Evolutionary conservation across 1,140 invertebrate genomes (phyloP).

Genomic region (Pachypeltis micranthus): DNA sequence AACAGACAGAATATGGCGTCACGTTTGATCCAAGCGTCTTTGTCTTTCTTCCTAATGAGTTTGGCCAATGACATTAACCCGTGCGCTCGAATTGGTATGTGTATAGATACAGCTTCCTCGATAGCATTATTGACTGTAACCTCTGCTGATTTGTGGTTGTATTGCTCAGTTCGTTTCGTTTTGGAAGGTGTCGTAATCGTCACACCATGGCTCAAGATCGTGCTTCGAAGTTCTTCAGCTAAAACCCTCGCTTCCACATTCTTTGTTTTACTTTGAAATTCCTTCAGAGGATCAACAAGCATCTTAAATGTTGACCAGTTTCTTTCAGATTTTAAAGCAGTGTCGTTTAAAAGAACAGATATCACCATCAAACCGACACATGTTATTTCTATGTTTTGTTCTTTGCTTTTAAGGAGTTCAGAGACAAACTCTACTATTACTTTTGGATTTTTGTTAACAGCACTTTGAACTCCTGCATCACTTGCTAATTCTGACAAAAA

Average conservation of each 20-base stretch:
- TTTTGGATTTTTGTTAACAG: constrained; percentile 7
- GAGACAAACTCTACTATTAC: constrained; percentile 14
- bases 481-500: constrained; percentile 12
- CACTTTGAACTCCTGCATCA: constrained; percentile 10
- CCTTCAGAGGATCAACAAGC: constrained; percentile 38
- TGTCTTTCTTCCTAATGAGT: constrained; percentile 53
- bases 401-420: constrained; percentile 10
- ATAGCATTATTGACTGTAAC: constrained; percentile 38
- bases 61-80: constrained; percentile 59
- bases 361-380: constrained; percentile 38
- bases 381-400: constrained; percentile 30
- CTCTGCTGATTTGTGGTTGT: constrained; percentile 29
- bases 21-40: constrained; percentile 48
- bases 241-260: constrained; percentile 30
- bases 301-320: constrained; percentile 36
- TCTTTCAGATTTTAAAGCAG: constrained; percentile 23
- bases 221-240: constrained; percentile 35
- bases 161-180: constrained; percentile 31
- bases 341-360: constrained; percentile 32
- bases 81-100: constrained; percentile 68
- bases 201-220: constrained; percentile 39
- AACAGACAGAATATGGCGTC: constrained; percentile 54
- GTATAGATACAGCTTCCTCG: constrained; percentile 52
- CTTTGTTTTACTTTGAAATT: constrained; percentile 23
- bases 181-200: constrained; percentile 28